Evolutionary conservation across 1,140 invertebrate species (phyloP), one percentile per base, ranked within the genome.

Genomic region (Euura lappo): DNA sequence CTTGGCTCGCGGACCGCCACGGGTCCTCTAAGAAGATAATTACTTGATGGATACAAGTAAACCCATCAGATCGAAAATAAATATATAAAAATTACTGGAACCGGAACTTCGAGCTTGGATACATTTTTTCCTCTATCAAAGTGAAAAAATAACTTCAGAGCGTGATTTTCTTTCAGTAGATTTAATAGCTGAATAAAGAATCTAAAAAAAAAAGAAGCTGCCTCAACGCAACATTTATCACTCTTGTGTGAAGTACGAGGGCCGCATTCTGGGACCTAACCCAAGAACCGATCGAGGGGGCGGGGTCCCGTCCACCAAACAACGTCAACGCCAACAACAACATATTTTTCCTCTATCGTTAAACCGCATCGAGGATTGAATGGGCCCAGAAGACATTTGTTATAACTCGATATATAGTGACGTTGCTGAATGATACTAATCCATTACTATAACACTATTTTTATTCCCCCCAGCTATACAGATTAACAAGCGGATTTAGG

Each of bases 11-110:
- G 28, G 28, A 28, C 28, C 28, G 28, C 28, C 28, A 28, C 51
- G 13, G 51, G 51, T 60, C 51, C 8, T 8, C 51, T 6, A 51
- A 7, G 11, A 60, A 8, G 73, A 78, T 79, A 80, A 81, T 80
- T 79, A 77, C 75, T 72, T 77, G 79, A 81, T 80, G 75, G 73
- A 80, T 77, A 80, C 68, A 70, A 43, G 72, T 80, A 80, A 80
- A 80, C 78, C 28, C 28, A 28, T 28, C 28, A 28, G 28, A 1
- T 28, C 28, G 28, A 28, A 28, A 28, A 28, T 28, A 1, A 28
- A 28, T 28, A 28, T 28, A 28, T 28, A 1, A 28, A 28, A 28
- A 28, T 28, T 28, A 28, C 0, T 28, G 28, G 28, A 28, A 28
- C 28, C 28, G 28, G 28, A 28, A 28, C 28, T 28, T 28, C 28